These are phyloP conservation scores for Xenopus borealis DNA, from an alignment of 2,113 vertebrate species.

Conservation along the genomic window DNA sequence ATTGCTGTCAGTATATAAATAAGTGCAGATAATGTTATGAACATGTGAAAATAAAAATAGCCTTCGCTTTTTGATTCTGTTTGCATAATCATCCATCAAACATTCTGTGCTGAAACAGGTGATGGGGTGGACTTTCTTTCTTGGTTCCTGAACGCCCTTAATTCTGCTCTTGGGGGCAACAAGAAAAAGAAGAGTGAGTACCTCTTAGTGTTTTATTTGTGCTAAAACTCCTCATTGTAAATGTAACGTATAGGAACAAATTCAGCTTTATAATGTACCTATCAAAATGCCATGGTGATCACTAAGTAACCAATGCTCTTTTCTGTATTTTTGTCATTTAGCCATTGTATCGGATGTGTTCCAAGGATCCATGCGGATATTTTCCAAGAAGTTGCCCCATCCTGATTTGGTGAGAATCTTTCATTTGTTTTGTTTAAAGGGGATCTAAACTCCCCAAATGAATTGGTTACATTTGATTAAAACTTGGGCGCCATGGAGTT, in stretches of 20 bases:
- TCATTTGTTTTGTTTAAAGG: not conserved
- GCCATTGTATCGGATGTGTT: constrained; percentile 91
- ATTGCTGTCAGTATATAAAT: no score
- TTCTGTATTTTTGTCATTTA: constrained; percentile 44
- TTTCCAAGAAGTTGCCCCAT: constrained; percentile 94
- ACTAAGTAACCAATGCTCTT: not conserved
- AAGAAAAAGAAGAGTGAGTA: constrained; percentile 90
- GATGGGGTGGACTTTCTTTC: constrained; percentile 95
- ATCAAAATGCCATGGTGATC: not conserved
- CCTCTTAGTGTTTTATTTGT: not conserved
- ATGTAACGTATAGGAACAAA: not conserved
- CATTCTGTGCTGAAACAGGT: constrained; percentile 58
- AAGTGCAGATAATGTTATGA: no score
- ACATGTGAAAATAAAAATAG: no score
- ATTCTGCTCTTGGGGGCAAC: constrained; percentile 87
- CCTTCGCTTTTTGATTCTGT: no score
- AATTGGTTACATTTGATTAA: no score
- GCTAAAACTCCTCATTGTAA: no score
- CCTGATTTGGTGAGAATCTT: constrained; percentile 82
- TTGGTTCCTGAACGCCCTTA: constrained; percentile 94
- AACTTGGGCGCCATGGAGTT: no score
- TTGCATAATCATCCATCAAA: no score
- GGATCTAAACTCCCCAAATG: no score
- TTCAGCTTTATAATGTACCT: not conserved
- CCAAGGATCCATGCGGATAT: constrained; percentile 96